Conservation (phyloP, 2,888 invertebrate genomes). For the Dryadula phaetusa region DNA sequence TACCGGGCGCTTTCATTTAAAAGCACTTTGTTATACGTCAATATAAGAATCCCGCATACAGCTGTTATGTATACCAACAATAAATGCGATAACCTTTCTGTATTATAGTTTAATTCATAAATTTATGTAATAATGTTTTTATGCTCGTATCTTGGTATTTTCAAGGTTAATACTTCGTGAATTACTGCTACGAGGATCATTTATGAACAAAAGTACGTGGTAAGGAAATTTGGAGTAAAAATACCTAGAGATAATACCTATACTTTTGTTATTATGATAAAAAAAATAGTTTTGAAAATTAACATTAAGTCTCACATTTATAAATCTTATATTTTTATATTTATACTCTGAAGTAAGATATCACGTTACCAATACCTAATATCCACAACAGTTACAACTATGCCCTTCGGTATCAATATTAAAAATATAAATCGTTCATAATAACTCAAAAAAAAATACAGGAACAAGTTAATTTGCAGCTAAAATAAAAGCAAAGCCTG, state of each 20-base stretch:
- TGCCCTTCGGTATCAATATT: no score
- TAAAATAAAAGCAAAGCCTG: conserved; percentile 25
- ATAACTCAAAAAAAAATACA: not conserved
- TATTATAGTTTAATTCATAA: conserved; percentile 1
- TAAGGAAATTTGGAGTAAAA: not conserved
- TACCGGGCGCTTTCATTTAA: conserved; percentile 67
- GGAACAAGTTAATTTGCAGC: conserved; percentile 3
- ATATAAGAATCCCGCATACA: conserved; percentile 47
- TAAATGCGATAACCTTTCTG: not conserved
- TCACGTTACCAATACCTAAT: no score
- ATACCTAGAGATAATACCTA: not conserved
- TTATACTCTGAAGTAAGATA: no score
- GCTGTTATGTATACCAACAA: conserved; percentile 31
- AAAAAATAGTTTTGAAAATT: no score
- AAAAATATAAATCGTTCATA: not conserved
- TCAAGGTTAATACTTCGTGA: not conserved
- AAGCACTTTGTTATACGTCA: conserved; percentile 60
- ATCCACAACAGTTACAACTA: no score
- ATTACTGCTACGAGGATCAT: not conserved
- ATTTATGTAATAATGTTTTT: not conserved
- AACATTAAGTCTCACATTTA: no score
- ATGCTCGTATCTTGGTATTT: not conserved
- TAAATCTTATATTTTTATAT: no score
- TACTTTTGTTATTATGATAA: no score
- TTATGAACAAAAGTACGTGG: not conserved